Conservation (phyloP, 2,888 invertebrate genomes). For the Nomada ferruginata region DNA sequence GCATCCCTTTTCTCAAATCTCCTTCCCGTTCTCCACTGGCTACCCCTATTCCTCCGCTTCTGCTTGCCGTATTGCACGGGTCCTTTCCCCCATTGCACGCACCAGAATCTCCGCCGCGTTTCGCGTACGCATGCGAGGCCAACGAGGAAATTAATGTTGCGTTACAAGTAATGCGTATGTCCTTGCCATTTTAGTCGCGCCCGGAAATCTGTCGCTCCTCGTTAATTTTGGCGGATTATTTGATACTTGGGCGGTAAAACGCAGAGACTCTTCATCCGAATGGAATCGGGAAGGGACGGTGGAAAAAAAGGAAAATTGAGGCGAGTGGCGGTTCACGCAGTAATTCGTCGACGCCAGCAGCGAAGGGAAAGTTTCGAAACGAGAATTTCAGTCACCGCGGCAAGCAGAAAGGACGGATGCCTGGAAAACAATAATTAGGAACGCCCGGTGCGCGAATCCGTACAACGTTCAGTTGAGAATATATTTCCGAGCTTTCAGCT, state of each 20-base stretch:
- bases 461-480: slow-evolving; percentile 80
- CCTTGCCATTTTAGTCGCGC: background rate
- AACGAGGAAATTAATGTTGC: slow-evolving; percentile 44
- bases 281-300: slow-evolving; percentile 40
- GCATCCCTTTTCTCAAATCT: slow-evolving; percentile 63
- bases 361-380: slow-evolving; percentile 71
- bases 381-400: slow-evolving; percentile 72
- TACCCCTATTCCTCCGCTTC: slow-evolving; percentile 55
- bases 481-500: slow-evolving; percentile 81
- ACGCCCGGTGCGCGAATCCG: slow-evolving; percentile 79
- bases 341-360: slow-evolving; percentile 56
- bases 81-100: slow-evolving; percentile 38
- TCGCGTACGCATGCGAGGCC: slow-evolving; percentile 11
- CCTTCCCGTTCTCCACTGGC: slow-evolving; percentile 49
- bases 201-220: background rate
- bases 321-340: slow-evolving; percentile 38
- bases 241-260: slow-evolving; percentile 19
- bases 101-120: slow-evolving; percentile 2
- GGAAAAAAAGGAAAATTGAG: slow-evolving; percentile 13
- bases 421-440: slow-evolving; percentile 81
- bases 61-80: slow-evolving; percentile 43
- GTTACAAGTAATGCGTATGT: background rate
- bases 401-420: slow-evolving; percentile 73
- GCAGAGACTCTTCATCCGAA: slow-evolving; percentile 18
- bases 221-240: slow-evolving; percentile 32